These are phyloP conservation scores for Drosophila micromelanica DNA, from an alignment of 1,140 invertebrate genomes.

Conservation along the genomic window DNA sequence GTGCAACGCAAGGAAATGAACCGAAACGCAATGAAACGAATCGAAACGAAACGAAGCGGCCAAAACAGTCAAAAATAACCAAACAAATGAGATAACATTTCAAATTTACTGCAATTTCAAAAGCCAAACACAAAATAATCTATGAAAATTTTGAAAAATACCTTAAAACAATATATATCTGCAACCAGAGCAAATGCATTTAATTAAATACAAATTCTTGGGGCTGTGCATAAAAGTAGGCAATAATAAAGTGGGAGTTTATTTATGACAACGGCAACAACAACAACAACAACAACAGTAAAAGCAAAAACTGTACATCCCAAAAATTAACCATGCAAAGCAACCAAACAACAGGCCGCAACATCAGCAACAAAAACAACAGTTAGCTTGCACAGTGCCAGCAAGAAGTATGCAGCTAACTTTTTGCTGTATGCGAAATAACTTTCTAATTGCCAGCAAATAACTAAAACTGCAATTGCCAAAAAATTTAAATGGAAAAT, in stretches of 20 bases:
- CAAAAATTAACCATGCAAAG: slow-evolving; percentile 37
- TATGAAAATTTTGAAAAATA: neutral
- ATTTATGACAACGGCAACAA: slow-evolving; percentile 13
- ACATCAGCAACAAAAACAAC: slow-evolving; percentile 23
- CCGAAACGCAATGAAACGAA: slow-evolving; percentile 27
- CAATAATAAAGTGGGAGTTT: slow-evolving; percentile 7
- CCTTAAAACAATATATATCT: neutral
- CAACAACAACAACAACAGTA: slow-evolving; percentile 31
- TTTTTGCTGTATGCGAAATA: neutral
- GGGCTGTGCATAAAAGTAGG: slow-evolving; percentile 38
- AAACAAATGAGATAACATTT: slow-evolving; percentile 10
- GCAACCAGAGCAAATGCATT: neutral
- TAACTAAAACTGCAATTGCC: neutral
- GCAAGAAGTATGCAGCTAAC: slow-evolving; percentile 9
- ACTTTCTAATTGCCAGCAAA: neutral
- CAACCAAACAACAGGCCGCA: slow-evolving; percentile 9
- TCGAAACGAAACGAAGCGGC: slow-evolving; percentile 40
- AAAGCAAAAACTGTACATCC: slow-evolving; percentile 9
- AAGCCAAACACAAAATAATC: neutral
- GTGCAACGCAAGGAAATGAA: slow-evolving; percentile 10
- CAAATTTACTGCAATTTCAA: neutral
- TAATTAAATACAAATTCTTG: neutral
- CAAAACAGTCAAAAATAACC: slow-evolving; percentile 25
- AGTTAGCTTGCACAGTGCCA: neutral
- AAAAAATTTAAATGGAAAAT: neutral